These are phyloP conservation scores for Cotesia typhae DNA, from an alignment of 1,140 invertebrate genomes.

Conservation along the genomic window DNA sequence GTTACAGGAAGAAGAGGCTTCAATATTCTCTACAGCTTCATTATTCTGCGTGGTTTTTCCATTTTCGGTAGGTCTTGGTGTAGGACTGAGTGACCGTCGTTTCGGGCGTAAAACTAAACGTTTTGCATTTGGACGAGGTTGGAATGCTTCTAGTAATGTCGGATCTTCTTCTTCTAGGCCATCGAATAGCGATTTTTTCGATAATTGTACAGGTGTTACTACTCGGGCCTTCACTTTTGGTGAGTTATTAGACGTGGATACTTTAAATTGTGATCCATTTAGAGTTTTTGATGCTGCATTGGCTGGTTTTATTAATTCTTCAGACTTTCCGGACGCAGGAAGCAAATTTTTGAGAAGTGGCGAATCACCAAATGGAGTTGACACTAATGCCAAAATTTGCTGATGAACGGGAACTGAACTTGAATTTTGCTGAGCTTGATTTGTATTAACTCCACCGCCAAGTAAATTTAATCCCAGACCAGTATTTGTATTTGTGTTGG, in stretches of 20 bases:
- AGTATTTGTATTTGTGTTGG: conserved; percentile 55
- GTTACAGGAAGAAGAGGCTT: conserved; percentile 16
- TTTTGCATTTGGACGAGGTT: conserved; percentile 72
- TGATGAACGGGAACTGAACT: conserved; percentile 69
- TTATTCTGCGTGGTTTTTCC: conserved; percentile 35
- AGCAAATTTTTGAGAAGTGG: conserved; percentile 79
- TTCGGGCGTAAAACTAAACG: conserved; percentile 69
- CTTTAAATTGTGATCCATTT: conserved; percentile 70
- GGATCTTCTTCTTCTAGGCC: conserved; percentile 76
- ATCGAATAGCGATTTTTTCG: conserved; percentile 75
- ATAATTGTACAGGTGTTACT: conserved; percentile 62
- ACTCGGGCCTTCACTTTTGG: conserved; percentile 72
- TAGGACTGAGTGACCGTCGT: conserved; percentile 36
- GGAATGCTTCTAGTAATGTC: conserved; percentile 70
- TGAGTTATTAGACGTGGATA: conserved; percentile 69
- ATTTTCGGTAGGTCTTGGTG: conserved; percentile 43
- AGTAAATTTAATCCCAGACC: conserved; percentile 52
- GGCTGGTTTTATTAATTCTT: conserved; percentile 78
- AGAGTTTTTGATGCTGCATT: conserved; percentile 72
- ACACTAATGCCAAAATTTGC: conserved; percentile 74
- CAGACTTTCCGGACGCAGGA: conserved; percentile 70
- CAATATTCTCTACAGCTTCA: conserved; percentile 12
- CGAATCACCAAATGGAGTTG: conserved; percentile 81
- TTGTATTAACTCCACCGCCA: conserved; percentile 50
- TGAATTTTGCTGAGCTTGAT: conserved; percentile 55